phyloP scores from a whole-genome alignment of 2,888 invertebrate genomes.

The Stratiomys singularior region DNA sequence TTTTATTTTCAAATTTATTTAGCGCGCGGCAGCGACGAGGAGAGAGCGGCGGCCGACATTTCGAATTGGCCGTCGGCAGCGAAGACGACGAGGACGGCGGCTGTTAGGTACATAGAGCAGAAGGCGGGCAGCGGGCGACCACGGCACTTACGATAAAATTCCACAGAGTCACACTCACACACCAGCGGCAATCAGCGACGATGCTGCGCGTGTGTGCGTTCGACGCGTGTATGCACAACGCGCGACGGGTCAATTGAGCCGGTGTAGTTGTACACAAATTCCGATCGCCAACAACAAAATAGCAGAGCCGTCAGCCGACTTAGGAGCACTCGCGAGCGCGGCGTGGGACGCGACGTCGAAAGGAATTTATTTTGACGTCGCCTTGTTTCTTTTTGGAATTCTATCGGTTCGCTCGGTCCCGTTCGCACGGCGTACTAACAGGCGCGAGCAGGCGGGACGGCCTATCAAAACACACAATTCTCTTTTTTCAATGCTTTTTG shows the following conservation, averaged over 20 bases:
- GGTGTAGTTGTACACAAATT: slow-evolving; percentile 36
- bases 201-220: neutral
- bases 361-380: slow-evolving; percentile 46
- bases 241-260: neutral
- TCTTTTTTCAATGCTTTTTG: slow-evolving; percentile 28
- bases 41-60: slow-evolving; percentile 22
- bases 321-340: neutral
- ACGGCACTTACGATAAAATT: slow-evolving; percentile 39
- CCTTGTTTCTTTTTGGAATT: slow-evolving; percentile 41
- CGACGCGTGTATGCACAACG: slow-evolving; percentile 17
- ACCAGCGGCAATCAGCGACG: neutral
- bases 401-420: slow-evolving; percentile 24
- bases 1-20: slow-evolving; percentile 16
- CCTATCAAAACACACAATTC: neutral
- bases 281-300: slow-evolving; percentile 43
- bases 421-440: neutral
- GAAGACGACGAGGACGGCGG: neutral
- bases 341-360: slow-evolving; percentile 1
- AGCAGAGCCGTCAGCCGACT: slow-evolving; percentile 18
- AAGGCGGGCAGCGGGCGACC: neutral
- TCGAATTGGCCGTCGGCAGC: slow-evolving; percentile 31
- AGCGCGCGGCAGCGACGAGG: slow-evolving; percentile 22
- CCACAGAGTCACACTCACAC: slow-evolving; percentile 38
- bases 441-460: slow-evolving; percentile 20
- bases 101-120: neutral